Evolutionary conservation across 1,140 invertebrate genomes (phyloP).

Genomic region (Papilio helenus): DNA sequence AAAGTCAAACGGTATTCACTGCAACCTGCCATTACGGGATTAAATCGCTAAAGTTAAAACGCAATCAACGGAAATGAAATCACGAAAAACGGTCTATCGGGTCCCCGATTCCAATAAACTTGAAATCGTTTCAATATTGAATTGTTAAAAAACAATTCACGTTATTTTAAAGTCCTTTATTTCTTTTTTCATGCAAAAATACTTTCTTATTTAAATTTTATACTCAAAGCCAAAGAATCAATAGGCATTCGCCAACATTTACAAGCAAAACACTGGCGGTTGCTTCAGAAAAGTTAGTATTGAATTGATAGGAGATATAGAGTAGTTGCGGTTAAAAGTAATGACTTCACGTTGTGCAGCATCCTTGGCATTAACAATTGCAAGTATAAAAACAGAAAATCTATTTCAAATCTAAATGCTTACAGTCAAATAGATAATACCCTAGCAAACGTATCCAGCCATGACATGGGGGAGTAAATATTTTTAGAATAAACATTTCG

Average conservation of each 20-base stretch:
- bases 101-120: conserved; percentile 9
- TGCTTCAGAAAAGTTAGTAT: background rate
- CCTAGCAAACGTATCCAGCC: conserved; percentile 14
- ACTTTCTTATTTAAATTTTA: too few relatives aligned
- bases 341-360: background rate
- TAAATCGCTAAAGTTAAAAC: conserved; percentile 9
- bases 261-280: background rate
- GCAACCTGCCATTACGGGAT: conserved; percentile 11
- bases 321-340: background rate
- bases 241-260: too few relatives aligned
- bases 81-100: background rate
- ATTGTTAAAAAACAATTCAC: conserved; percentile 23
- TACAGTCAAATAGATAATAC: conserved; percentile 16
- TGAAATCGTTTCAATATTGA: conserved; percentile 8
- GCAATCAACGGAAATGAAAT: conserved; percentile 17
- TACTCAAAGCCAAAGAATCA: too few relatives aligned
- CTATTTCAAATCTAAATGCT: background rate
- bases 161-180: background rate
- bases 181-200: background rate
- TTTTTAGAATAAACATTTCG: conserved; percentile 23
- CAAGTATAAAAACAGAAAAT: background rate
- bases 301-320: background rate
- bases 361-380: background rate
- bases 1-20: background rate
- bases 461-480: conserved; percentile 15